These are phyloP conservation scores for Dipodomys stephensi DNA, from an alignment of 2,113 vertebrate species.

Conservation along the genomic window DNA sequence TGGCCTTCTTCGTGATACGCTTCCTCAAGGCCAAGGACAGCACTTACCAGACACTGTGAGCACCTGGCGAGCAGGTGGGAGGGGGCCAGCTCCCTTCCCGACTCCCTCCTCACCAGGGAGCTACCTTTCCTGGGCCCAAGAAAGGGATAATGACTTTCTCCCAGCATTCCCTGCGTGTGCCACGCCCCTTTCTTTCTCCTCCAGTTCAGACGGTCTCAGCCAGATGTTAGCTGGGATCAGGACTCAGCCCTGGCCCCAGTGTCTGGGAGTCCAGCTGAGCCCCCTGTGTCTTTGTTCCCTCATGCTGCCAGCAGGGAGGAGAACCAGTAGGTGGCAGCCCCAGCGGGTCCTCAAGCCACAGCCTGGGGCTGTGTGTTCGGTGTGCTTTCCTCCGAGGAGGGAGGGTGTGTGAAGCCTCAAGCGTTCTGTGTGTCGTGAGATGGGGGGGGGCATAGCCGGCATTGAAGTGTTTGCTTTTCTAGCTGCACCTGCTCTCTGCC, in stretches of 20 bases:
- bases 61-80: background rate
- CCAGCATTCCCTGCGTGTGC: fast-evolving
- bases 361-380: background rate
- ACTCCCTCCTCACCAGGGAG: background rate
- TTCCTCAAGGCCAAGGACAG: conserved; percentile 96
- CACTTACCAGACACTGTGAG: conserved; percentile 97
- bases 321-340: conserved; percentile 85
- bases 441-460: background rate
- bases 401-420: background rate
- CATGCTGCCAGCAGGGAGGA: conserved; percentile 89
- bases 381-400: conserved; percentile 56
- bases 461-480: background rate
- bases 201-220: background rate
- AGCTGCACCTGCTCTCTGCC: background rate
- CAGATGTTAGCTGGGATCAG: background rate
- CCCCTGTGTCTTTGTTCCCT: conserved; percentile 73
- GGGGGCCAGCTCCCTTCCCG: no score
- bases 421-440: conserved; percentile 48
- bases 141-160: background rate
- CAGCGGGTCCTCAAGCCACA: background rate
- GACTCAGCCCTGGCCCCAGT: background rate
- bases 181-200: background rate
- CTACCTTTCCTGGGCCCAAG: background rate
- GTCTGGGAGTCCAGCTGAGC: conserved; percentile 48
- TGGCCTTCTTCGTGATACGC: conserved; percentile 91